These are phyloP conservation scores for Sialis fuliginosa DNA, from an alignment of 2,888 invertebrate species.

Conservation along the genomic window DNA sequence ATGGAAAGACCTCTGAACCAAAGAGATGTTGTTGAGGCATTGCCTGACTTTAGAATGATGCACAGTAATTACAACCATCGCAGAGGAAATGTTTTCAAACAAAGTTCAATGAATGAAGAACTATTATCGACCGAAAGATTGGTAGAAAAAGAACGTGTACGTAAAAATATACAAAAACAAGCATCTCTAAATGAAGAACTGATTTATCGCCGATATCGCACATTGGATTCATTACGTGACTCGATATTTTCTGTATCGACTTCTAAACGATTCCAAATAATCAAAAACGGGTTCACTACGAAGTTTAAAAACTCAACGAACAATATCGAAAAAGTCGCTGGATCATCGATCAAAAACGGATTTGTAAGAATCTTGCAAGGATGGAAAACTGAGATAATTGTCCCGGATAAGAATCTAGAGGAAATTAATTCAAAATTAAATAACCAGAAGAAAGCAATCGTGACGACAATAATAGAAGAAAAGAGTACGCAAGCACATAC, in stretches of 20 bases:
- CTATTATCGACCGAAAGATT: slow-evolving; percentile 73
- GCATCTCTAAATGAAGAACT: slow-evolving; percentile 78
- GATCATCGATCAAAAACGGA: slow-evolving; percentile 46
- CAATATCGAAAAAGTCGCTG: slow-evolving; percentile 65
- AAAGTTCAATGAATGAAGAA: slow-evolving; percentile 78
- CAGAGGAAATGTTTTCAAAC: slow-evolving; percentile 51
- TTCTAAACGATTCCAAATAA: slow-evolving; percentile 56
- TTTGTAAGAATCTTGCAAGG: slow-evolving; percentile 75
- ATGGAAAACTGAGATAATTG: slow-evolving; percentile 41
- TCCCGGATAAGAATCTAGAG: slow-evolving; percentile 12
- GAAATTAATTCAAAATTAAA: neutral
- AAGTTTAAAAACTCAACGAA: slow-evolving; percentile 70
- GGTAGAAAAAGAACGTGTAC: slow-evolving; percentile 62
- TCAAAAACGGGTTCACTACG: slow-evolving; percentile 67
- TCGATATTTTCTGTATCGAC: slow-evolving; percentile 55
- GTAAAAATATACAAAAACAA: slow-evolving; percentile 75
- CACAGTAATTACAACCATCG: slow-evolving; percentile 16
- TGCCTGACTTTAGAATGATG: slow-evolving; percentile 45
- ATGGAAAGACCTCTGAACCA: slow-evolving; percentile 50
- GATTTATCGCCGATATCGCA: slow-evolving; percentile 46
- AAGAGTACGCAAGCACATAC: slow-evolving; percentile 13
- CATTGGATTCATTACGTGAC: slow-evolving; percentile 52
- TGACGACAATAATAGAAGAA: slow-evolving; percentile 17
- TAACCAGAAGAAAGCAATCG: slow-evolving; percentile 10
- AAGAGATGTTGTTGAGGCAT: slow-evolving; percentile 41